phyloP scores from a whole-genome alignment of 2,888 invertebrate genomes.

The Caenorhabditis sp. region DNA sequence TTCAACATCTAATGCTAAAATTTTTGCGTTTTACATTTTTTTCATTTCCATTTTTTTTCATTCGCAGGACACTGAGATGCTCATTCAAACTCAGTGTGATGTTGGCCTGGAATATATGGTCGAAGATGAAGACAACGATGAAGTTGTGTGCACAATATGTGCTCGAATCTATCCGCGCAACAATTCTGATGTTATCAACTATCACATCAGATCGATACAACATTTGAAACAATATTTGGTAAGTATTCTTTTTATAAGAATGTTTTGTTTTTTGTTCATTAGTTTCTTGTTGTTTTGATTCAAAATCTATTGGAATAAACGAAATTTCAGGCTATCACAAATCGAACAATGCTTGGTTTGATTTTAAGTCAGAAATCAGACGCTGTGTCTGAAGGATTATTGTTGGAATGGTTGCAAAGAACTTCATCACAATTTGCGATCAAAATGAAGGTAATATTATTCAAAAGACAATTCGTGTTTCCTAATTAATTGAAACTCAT shows the following conservation, averaged over 20 bases:
- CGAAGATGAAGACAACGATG: constrained; percentile 38
- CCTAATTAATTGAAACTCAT: background rate
- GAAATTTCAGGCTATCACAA: constrained; percentile 9
- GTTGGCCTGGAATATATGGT: constrained; percentile 53
- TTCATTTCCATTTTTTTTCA: background rate
- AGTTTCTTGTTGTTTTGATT: no score
- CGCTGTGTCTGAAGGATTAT: background rate
- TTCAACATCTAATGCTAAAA: no score
- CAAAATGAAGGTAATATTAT: constrained; percentile 16
- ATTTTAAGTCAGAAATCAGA: constrained; percentile 12
- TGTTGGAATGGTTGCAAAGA: constrained; percentile 18
- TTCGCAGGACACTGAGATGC: background rate
- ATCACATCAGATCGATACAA: constrained; percentile 39
- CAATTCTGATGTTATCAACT: constrained; percentile 12
- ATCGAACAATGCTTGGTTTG: constrained; percentile 1
- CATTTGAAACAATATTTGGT: constrained; percentile 50
- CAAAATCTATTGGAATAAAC: no score
- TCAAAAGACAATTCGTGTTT: background rate
- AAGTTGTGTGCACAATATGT: constrained; percentile 46
- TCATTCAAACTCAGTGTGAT: constrained; percentile 46
- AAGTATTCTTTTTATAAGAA: background rate
- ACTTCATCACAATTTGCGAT: constrained; percentile 10
- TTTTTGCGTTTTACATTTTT: background rate
- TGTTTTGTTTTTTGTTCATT: background rate
- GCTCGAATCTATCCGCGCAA: constrained; percentile 28